Evolutionary conservation across 2,113 vertebrate species (phyloP).

Genomic region (Vicugna pacos): DNA sequence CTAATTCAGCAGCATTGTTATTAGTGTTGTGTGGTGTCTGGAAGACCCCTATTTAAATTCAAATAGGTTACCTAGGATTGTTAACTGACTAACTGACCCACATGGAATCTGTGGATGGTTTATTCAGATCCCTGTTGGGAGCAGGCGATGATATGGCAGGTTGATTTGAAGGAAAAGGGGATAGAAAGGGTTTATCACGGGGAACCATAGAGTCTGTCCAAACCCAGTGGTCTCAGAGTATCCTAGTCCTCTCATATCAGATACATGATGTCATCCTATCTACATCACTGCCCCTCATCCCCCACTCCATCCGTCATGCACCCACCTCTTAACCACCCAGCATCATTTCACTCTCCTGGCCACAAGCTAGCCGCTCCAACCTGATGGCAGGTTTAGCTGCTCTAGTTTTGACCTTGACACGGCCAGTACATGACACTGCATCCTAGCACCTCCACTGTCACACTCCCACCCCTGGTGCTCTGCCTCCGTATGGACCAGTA

Average conservation of each 20-base stretch:
- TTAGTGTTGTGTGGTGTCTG: too few species aligned
- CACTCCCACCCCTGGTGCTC: neutral
- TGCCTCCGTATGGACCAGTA: accelerated
- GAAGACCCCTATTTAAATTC: neutral
- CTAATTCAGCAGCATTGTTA: too few species aligned
- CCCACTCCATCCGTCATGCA: accelerated
- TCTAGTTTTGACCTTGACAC: neutral
- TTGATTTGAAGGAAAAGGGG: neutral
- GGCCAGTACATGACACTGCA: neutral
- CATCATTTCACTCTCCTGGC: neutral
- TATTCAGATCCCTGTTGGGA: neutral
- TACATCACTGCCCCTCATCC: neutral
- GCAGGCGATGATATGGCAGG: neutral
- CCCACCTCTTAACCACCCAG: too few species aligned
- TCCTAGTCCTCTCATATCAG: neutral
- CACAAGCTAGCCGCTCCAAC: neutral
- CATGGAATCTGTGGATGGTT: accelerated
- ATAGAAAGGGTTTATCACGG: neutral
- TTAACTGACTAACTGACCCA: neutral
- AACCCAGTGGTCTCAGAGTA: neutral
- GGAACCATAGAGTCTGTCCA: neutral
- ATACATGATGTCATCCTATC: neutral
- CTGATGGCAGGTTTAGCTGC: neutral
- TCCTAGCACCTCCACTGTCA: neutral
- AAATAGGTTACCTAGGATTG: neutral